Evolutionary conservation across 2,113 vertebrate genomes (phyloP).

Genomic region (Redunca redunca): DNA sequence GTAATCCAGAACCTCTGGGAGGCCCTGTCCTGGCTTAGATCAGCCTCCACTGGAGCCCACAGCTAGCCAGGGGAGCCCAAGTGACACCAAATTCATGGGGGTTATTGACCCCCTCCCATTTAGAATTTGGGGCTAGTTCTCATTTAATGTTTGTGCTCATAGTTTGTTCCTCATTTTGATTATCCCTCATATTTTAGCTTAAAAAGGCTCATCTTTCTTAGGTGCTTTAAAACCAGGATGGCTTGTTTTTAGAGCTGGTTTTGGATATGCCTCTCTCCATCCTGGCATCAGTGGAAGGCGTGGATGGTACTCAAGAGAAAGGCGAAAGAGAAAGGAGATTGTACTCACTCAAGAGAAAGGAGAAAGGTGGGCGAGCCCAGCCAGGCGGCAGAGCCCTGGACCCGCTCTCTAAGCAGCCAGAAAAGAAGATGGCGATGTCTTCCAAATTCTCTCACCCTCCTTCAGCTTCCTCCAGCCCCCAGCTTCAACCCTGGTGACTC

Average conservation of each 20-base stretch:
- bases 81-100: rapidly evolving
- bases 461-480: not conserved
- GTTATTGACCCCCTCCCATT: rapidly evolving
- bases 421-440: not conserved
- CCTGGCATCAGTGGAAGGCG: not conserved
- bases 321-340: rapidly evolving
- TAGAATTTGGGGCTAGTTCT: not conserved
- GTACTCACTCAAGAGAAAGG: not conserved
- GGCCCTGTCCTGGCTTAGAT: not conserved
- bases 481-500: rapidly evolving
- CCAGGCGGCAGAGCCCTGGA: rapidly evolving
- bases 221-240: not conserved
- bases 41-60: not conserved
- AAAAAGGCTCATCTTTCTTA: not conserved
- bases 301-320: not conserved
- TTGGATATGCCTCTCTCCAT: not conserved
- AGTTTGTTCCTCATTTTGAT: not conserved
- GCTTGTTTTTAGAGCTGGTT: not conserved
- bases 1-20: not conserved
- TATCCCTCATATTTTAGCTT: not conserved
- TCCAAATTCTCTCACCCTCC: not conserved
- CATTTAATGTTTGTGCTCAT: not conserved
- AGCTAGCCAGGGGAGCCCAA: rapidly evolving
- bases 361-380: too few relatives aligned
- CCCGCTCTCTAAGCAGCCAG: not conserved